Base-by-base conservation (phyloP, 2,113 vertebrate species). In the Elachura formosa region DNA sequence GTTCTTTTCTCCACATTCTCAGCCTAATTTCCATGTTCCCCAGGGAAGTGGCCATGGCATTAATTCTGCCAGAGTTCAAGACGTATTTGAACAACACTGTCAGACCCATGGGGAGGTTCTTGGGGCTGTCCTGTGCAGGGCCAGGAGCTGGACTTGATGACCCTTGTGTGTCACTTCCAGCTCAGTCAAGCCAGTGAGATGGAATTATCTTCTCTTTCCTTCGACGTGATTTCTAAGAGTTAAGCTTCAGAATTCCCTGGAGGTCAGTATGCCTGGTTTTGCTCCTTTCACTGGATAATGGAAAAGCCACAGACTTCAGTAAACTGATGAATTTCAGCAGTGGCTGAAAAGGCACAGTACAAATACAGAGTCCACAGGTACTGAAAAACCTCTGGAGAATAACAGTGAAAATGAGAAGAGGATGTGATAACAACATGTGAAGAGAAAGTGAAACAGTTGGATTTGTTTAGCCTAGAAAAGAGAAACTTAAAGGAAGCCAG, bases 321-420 rank as follows among this genome's bases (percentile, higher is more conserved):
- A 23, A 84, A 69, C 29, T 54, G 84, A 75, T 62, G 52, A 58
- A 84, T 89, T 94, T 94, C 81, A 90, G 34, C 80, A 66, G 66
- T 19, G 72, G 24, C 67, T 76, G 78, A 94, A 85, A 91, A 95
- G 41, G 41, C 21, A 5, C 25, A 20, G 49, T 25, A 43, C 58
- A 84, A 72, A 81, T 29, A n/a, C 2, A 19, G 7, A 75, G 64
- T n/a, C 62, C 58, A 73, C 58, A 76, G 56, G 20, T 49, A n/a
- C 49, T 58, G 83, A 55, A 38, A 88, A 72, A 29, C 4, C 49
- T 52, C 81, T 58, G 58, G 69, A 91, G 88, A 94, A 54, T 80
- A 85, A 51, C 21, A 91, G 54, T 52, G 71, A 93, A 90, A 96
- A 94, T 54, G 71, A 85, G 87, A 82, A 87, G n/a, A 91, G 48